Base-by-base conservation (phyloP, 1,140 invertebrate species). In the Ceratina japonica region DNA sequence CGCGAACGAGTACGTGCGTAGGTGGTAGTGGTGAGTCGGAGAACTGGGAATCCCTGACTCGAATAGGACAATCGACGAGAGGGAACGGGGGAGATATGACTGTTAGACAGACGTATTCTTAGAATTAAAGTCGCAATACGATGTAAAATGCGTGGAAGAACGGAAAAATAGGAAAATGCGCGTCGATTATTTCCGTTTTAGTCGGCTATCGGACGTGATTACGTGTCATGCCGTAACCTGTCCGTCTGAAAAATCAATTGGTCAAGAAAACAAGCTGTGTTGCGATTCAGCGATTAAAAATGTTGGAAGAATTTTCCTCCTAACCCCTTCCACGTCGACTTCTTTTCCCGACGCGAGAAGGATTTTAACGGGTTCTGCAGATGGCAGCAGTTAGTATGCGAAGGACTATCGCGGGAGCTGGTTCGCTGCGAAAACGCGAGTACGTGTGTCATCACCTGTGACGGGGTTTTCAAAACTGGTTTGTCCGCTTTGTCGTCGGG, bases 391-490 rank as follows among this genome's bases (percentile, higher is more conserved):
- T 66, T 61, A 75, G 64, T 69, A 44, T 12, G 15, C 4, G 7
- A 58, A 20, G 31, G 63, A 66, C 54, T 24, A 0, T 61, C 58
- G 20, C 20, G 58, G 51, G 15, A 12, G 20, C 37, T 16, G 7
- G 22, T 64, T 3, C 31, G 69, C 13, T 20, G n/a, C 24, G 22
- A 49, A 37, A 37, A 24, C 16, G 4, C 27, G 15, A 20, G 18
- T 20, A 62, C 10, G 10, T 44, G 24, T 62, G 69, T 69, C 27
- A n/a, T n/a, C n/a, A 31, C 27, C 37, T 44, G 37, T n/a, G 5
- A 82, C 51, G 52, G n/a, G n/a, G 56, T 56, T 62, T 63, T 62
- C 24, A 13, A 58, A 82, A 82, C 64, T 58, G 70, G 76, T 79
- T 79, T 79, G 51, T 65, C 64, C 2, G 51, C 20, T 68, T 78